These are phyloP conservation scores for Luperina nickerlii DNA, from an alignment of 2,888 invertebrate genomes.

Conservation along the genomic window DNA sequence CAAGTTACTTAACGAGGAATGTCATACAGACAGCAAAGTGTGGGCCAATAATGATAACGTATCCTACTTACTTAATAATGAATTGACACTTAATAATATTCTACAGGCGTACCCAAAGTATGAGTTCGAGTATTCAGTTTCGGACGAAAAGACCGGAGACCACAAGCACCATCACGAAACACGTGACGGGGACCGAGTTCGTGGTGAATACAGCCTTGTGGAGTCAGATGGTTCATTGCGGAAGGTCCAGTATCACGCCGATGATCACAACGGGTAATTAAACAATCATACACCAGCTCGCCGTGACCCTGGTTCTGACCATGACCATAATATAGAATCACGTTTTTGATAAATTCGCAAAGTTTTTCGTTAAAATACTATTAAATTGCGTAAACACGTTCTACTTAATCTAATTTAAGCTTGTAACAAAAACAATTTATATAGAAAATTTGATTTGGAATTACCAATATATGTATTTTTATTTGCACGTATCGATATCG, in stretches of 20 bases:
- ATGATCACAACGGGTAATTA: constrained; percentile 89
- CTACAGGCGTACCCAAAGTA: constrained; percentile 89
- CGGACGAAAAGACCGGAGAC: constrained; percentile 90
- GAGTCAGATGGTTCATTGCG: constrained; percentile 90
- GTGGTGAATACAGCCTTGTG: constrained; percentile 90
- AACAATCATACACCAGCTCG: constrained; percentile 54
- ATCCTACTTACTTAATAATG: constrained; percentile 10
- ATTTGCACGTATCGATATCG: background rate
- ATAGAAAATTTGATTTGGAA: constrained; percentile 13
- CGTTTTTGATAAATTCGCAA: constrained; percentile 46
- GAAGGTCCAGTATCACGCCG: constrained; percentile 90
- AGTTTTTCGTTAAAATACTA: constrained; percentile 17
- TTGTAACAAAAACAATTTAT: constrained; percentile 12
- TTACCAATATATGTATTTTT: background rate
- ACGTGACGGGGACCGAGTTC: constrained; percentile 90
- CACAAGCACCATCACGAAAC: constrained; percentile 89
- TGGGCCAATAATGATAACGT: constrained; percentile 47
- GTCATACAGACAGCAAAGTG: constrained; percentile 43
- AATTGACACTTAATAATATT: constrained; percentile 10
- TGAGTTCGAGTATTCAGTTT: constrained; percentile 90
- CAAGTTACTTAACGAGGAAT: constrained; percentile 50
- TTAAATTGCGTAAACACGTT: constrained; percentile 38
- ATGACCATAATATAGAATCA: constrained; percentile 53
- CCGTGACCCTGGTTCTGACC: constrained; percentile 51
- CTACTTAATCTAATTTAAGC: constrained; percentile 33